These are phyloP conservation scores for Drosophila dives DNA, from an alignment of 2,888 invertebrate species.

Conservation along the genomic window DNA sequence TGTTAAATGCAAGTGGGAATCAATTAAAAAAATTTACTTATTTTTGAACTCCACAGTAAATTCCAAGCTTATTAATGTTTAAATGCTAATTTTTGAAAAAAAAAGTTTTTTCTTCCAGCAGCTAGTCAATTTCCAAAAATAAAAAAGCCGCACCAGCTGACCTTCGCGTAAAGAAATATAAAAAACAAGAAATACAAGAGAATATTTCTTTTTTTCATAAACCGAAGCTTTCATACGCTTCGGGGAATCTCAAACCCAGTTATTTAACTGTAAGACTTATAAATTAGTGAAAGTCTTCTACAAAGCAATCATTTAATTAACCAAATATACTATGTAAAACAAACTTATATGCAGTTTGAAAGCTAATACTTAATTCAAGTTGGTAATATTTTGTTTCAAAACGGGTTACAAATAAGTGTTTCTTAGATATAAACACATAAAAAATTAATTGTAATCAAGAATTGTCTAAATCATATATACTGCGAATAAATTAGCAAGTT, in stretches of 20 bases:
- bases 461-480: background rate
- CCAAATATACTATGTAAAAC: background rate
- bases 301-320: background rate
- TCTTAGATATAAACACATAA: constrained; percentile 8
- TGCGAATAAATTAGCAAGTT: constrained; percentile 15
- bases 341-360: background rate
- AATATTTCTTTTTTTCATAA: background rate
- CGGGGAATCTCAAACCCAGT: background rate
- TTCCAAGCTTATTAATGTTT: background rate
- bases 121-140: constrained; percentile 25
- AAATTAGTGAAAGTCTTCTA: background rate
- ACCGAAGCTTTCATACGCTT: constrained; percentile 26
- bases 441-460: background rate
- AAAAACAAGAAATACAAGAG: constrained; percentile 55
- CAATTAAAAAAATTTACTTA: background rate
- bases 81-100: background rate
- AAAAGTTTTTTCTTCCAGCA: constrained; percentile 4
- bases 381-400: constrained; percentile 6
- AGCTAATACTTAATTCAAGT: constrained; percentile 18
- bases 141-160: constrained; percentile 47
- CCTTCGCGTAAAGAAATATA: constrained; percentile 50
- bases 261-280: background rate
- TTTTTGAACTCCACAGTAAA: too few species aligned
- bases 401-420: background rate
- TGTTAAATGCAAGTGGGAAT: background rate